Conservation (phyloP, 2,113 vertebrate genomes). For the Dendropsophus ebraccatus region DNA sequence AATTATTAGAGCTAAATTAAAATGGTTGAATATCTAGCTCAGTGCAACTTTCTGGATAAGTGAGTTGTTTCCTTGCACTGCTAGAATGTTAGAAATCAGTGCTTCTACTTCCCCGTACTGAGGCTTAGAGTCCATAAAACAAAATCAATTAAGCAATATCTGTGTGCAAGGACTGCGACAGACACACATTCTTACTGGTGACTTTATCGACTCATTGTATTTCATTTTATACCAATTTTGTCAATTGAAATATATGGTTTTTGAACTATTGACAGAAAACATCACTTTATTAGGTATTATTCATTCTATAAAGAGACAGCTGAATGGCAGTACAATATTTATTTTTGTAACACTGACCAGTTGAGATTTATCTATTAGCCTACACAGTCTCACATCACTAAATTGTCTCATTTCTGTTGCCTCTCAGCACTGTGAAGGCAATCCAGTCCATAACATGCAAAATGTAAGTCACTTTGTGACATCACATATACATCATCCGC, state of each 20-base stretch:
- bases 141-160: slow-evolving; percentile 1
- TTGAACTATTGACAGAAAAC: background rate
- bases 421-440: too few species aligned
- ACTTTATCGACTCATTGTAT: background rate
- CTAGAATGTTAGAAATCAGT: background rate
- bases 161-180: background rate
- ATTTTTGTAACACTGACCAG: background rate
- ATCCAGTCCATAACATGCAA: too few species aligned
- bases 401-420: too few species aligned
- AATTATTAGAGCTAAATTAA: background rate
- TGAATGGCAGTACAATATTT: background rate
- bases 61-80: background rate
- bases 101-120: background rate
- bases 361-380: too few species aligned
- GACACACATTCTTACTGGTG: background rate
- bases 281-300: background rate
- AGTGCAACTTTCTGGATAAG: background rate
- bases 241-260: background rate
- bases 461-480: too few species aligned
- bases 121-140: background rate
- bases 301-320: background rate
- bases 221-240: background rate
- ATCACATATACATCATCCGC: too few species aligned
- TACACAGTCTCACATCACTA: too few species aligned
- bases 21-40: background rate